Evolutionary conservation across 2,888 invertebrate species (phyloP).

Genomic region (Drosophila sordidula): DNA sequence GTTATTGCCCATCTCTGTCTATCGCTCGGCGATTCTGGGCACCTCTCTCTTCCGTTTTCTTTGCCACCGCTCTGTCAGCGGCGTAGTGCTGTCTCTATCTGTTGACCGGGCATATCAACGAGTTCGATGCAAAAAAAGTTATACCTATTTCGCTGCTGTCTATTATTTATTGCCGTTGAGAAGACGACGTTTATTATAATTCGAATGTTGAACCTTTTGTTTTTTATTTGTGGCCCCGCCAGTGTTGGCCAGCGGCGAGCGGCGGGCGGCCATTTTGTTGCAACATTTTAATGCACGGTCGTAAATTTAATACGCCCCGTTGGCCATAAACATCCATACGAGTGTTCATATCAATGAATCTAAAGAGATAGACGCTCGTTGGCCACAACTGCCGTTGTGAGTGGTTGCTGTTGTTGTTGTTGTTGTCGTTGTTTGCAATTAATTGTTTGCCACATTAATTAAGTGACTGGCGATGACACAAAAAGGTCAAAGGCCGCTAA

Average conservation of each 20-base stretch:
- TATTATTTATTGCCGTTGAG: conserved; percentile 77
- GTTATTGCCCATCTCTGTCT: conserved; percentile 37
- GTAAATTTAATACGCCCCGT: conserved; percentile 78
- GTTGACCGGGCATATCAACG: conserved; percentile 60
- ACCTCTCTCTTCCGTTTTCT: neutral
- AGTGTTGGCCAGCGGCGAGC: conserved; percentile 19
- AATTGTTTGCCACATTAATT: conserved; percentile 75
- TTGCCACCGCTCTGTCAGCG: neutral
- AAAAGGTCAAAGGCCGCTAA: conserved; percentile 75
- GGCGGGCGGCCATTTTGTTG: conserved; percentile 72
- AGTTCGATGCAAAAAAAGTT: conserved; percentile 74
- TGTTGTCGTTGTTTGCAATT: conserved; percentile 53
- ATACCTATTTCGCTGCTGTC: conserved; percentile 68
- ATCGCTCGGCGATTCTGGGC: conserved; percentile 1
- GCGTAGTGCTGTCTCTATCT: conserved; percentile 21
- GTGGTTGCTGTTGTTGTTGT: conserved; percentile 9
- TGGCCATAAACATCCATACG: conserved; percentile 71
- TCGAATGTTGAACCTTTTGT: conserved; percentile 68
- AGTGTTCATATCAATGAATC: conserved; percentile 73
- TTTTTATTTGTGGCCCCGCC: conserved; percentile 33
- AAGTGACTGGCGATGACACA: conserved; percentile 67
- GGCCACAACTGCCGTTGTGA: conserved; percentile 18
- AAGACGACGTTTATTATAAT: conserved; percentile 79
- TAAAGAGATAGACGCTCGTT: conserved; percentile 57
- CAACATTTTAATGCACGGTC: conserved; percentile 80